Conservation (phyloP, 64 coral and sea anemone species). For the Acropora yongei region DNA sequence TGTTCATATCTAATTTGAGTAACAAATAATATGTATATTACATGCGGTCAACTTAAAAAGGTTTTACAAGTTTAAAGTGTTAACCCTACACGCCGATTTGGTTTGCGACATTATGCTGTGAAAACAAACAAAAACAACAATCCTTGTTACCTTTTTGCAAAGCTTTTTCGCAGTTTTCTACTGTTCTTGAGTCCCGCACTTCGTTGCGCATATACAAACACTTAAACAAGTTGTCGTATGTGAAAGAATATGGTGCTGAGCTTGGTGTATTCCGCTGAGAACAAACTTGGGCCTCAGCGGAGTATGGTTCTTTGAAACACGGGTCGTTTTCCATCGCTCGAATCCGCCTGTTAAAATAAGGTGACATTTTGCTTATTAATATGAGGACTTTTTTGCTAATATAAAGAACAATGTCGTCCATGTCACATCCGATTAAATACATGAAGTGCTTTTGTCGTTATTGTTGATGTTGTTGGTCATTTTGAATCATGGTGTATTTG, state of each 20-base stretch:
- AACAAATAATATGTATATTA: no score
- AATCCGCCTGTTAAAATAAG: background rate
- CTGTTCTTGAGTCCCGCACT: background rate
- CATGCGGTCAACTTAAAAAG: no score
- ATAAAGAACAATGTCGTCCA: no score
- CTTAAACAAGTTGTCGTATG: slow-evolving; percentile 19
- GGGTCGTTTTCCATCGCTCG: background rate
- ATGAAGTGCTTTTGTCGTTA: no score
- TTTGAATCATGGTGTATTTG: no score
- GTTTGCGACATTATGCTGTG: background rate
- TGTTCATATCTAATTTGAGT: no score
- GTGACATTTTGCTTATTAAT: background rate
- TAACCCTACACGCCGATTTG: background rate
- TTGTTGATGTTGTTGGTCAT: no score
- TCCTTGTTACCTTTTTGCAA: background rate
- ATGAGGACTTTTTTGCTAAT: no score
- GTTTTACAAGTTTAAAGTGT: background rate
- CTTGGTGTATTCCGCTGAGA: background rate
- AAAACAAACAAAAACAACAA: background rate
- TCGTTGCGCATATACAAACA: slow-evolving; percentile 33
- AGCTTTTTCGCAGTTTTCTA: background rate
- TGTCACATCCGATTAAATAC: no score
- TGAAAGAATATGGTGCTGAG: slow-evolving; percentile 10
- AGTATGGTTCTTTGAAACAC: background rate
- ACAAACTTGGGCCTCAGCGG: background rate